phyloP scores from a whole-genome alignment of 2,113 vertebrate genomes.

The Rutilus rutilus region DNA sequence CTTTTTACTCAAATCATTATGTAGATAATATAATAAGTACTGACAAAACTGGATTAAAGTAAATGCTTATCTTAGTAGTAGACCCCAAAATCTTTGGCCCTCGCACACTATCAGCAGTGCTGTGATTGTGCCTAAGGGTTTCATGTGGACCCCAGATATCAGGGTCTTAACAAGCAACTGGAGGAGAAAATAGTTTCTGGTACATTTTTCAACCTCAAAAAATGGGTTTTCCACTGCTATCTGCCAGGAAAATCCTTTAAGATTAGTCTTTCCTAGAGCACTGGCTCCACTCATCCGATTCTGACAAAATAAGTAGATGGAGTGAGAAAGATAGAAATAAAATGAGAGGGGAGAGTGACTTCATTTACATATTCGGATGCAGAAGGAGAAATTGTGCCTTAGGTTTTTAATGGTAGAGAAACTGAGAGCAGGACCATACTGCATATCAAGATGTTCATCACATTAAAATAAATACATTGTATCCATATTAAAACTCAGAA shows the following conservation, averaged over 20 bases:
- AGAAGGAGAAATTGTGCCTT: not conserved
- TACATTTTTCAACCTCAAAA: slow-evolving; percentile 62
- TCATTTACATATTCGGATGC: slow-evolving; percentile 48
- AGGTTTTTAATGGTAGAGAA: not conserved
- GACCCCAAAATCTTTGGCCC: not conserved
- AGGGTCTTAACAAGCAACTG: slow-evolving; percentile 50
- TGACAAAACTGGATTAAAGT: not conserved
- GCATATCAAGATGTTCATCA: slow-evolving; percentile 1
- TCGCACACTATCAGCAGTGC: slow-evolving; percentile 69
- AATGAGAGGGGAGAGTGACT: slow-evolving; percentile 36
- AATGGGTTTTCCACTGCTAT: slow-evolving; percentile 64
- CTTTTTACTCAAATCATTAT: not conserved
- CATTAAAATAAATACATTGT: not conserved
- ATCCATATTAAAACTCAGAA: not conserved
- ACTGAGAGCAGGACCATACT: not conserved
- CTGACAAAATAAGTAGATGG: not conserved
- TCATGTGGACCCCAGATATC: slow-evolving; percentile 43
- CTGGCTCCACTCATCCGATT: slow-evolving; percentile 24
- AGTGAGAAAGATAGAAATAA: slow-evolving; percentile 12
- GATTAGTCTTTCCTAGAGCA: slow-evolving; percentile 3
- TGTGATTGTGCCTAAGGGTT: slow-evolving; percentile 66
- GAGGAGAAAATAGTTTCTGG: slow-evolving; percentile 69
- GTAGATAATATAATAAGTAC: not conserved
- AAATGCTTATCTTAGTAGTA: not conserved
- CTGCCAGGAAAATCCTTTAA: slow-evolving; percentile 51